These are phyloP conservation scores for Ochropleura leucogaster DNA, from an alignment of 2,888 invertebrate genomes.

Conservation along the genomic window DNA sequence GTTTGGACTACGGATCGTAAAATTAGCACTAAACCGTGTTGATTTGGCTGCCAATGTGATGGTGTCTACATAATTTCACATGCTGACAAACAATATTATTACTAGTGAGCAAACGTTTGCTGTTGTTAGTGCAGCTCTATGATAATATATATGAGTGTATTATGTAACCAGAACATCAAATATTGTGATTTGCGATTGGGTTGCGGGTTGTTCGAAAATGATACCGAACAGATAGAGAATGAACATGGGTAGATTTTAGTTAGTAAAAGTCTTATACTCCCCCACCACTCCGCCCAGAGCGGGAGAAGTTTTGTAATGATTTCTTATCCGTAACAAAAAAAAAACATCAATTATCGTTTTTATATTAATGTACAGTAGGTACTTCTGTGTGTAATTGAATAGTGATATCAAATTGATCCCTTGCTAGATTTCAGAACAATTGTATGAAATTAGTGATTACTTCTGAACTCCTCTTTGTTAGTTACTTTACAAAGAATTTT, in stretches of 20 bases:
- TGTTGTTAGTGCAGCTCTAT: neutral
- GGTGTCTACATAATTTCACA: no score
- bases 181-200: no score
- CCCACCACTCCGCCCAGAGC: no score
- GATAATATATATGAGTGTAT: no score
- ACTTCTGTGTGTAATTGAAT: neutral
- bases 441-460: conserved; percentile 6
- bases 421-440: neutral
- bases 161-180: neutral
- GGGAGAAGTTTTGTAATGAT: no score
- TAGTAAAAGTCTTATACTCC: no score
- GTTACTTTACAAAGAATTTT: conserved; percentile 4
- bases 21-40: conserved; percentile 5
- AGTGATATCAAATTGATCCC: neutral
- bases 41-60: conserved; percentile 7
- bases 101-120: neutral
- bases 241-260: no score
- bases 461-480: no score
- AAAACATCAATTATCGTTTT: no score
- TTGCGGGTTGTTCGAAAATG: no score
- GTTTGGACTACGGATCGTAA: neutral
- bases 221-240: no score
- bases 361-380: neutral
- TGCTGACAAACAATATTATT: conserved; percentile 1
- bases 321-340: no score